Evolutionary conservation across 2,888 invertebrate species (phyloP).

Genomic region (Exocentrus adspersus): DNA sequence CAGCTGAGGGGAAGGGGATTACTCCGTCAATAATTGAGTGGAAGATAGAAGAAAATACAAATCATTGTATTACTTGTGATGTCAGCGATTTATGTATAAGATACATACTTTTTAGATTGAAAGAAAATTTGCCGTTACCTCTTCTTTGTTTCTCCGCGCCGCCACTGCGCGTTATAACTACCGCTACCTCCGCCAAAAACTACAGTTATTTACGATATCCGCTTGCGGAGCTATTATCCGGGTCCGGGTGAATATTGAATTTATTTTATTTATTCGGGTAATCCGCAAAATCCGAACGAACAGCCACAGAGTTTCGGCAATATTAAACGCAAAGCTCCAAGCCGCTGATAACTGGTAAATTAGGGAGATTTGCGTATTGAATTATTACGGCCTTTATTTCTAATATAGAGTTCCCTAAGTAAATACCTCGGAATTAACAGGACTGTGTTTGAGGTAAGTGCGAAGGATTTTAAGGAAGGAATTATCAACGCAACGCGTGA

Average conservation of each 20-base stretch:
- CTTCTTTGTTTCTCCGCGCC: too few species aligned
- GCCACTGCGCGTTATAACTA: not conserved
- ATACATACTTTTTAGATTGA: too few species aligned
- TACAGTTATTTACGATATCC: conserved; percentile 9
- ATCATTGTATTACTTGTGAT: too few species aligned
- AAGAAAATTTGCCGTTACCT: too few species aligned
- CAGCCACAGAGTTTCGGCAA: not conserved
- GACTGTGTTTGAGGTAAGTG: not conserved
- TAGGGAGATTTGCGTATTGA: not conserved
- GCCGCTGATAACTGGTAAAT: not conserved
- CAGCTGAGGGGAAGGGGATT: too few species aligned
- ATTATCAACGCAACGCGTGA: too few species aligned
- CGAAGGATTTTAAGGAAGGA: not conserved
- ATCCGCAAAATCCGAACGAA: not conserved
- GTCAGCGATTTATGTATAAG: too few species aligned
- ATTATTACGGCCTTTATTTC: not conserved
- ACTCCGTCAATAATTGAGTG: too few species aligned
- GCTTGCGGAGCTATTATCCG: not conserved
- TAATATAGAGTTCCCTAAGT: not conserved
- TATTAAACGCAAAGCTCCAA: not conserved
- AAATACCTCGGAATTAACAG: not conserved
- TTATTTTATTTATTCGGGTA: conserved; percentile 3
- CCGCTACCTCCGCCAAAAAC: conserved; percentile 2
- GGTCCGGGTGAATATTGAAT: conserved; percentile 6
- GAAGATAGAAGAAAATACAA: too few species aligned